Percentiles rank a stretch among this genome's conserved stretches.
Conservation (phyloP, 23 tunicate genomes). For the Ciona savignyi region DNA sequence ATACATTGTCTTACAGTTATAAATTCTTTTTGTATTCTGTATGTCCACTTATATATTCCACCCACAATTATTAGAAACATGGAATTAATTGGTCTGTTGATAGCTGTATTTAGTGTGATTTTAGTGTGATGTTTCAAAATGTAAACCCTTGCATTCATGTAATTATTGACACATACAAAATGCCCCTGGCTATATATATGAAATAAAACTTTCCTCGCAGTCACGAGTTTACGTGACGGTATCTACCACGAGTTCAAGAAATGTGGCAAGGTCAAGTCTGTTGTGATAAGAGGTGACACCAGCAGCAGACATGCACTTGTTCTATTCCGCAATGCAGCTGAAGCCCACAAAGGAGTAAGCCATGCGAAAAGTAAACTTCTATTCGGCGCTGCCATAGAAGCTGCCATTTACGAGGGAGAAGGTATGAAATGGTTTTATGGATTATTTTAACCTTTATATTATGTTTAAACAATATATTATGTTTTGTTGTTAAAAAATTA, state of each 20-base stretch:
- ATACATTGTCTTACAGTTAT: no score
- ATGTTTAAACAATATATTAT: neutral
- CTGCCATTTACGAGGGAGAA: slow-evolving; percentile 86
- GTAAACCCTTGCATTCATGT: no score
- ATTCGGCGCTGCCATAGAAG: slow-evolving; percentile 91
- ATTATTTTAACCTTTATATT: neutral
- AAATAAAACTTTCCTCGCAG: slow-evolving; percentile 13
- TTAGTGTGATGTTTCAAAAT: no score
- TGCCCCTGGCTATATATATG: neutral
- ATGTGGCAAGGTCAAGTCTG: slow-evolving; percentile 87
- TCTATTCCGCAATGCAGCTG: slow-evolving; percentile 69
- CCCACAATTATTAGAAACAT: no score
- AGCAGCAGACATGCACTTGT: slow-evolving; percentile 66
- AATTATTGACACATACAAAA: no score
- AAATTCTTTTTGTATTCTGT: no score
- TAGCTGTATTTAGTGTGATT: no score
- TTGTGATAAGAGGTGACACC: slow-evolving; percentile 78
- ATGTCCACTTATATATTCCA: no score
- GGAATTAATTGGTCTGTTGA: no score
- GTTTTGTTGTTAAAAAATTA: no score
- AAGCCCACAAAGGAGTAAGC: slow-evolving; percentile 68
- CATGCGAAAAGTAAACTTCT: slow-evolving; percentile 82
- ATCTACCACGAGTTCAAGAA: slow-evolving; percentile 90
- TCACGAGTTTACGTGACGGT: slow-evolving; percentile 64
- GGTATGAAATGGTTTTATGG: slow-evolving; percentile 30